Percentiles rank a stretch among this genome's conserved stretches.
phyloP scores from a whole-genome alignment of 2,113 vertebrate species.

The Labrus mixtus region DNA sequence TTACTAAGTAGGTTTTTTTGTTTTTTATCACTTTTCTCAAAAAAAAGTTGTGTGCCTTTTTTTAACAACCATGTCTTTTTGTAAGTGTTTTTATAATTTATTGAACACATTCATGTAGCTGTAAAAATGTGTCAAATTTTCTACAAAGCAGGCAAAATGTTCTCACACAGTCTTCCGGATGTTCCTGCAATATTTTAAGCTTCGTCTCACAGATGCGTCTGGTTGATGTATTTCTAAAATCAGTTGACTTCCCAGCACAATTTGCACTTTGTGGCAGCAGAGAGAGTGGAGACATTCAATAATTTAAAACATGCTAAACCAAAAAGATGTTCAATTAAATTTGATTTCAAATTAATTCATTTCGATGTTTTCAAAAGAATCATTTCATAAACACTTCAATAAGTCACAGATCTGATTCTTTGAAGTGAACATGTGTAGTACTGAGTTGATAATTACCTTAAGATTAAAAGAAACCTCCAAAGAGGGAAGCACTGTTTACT shows the following conservation, averaged over 20 bases:
- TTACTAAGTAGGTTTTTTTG: slow-evolving; percentile 67
- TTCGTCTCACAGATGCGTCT: slow-evolving; percentile 54
- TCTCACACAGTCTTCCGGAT: slow-evolving; percentile 90
- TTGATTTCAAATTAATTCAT: background rate
- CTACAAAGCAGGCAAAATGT: slow-evolving; percentile 75
- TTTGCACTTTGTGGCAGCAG: slow-evolving; percentile 73
- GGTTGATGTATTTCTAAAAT: slow-evolving; percentile 66
- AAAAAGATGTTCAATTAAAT: slow-evolving; percentile 21
- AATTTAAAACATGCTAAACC: slow-evolving; percentile 34
- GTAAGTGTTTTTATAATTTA: slow-evolving; percentile 85
- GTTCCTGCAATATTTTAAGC: slow-evolving; percentile 87
- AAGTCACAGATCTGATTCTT: background rate
- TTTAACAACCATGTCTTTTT: slow-evolving; percentile 86
- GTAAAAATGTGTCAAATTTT: slow-evolving; percentile 74
- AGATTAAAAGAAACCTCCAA: slow-evolving; percentile 51
- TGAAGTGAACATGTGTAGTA: slow-evolving; percentile 11
- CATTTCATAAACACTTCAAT: slow-evolving; percentile 13
- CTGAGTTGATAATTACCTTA: slow-evolving; percentile 10
- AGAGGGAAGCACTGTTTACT: slow-evolving; percentile 68
- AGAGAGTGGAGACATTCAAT: slow-evolving; percentile 17
- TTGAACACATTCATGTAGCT: slow-evolving; percentile 81
- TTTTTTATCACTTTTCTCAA: slow-evolving; percentile 82
- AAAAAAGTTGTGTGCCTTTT: slow-evolving; percentile 91
- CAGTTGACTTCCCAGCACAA: slow-evolving; percentile 73
- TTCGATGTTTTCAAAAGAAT: slow-evolving; percentile 21